Percentiles rank a stretch among this genome's conserved stretches.
These are phyloP conservation scores for Dryococelus australis DNA, from an alignment of 2,888 invertebrate species.

Conservation along the genomic window DNA sequence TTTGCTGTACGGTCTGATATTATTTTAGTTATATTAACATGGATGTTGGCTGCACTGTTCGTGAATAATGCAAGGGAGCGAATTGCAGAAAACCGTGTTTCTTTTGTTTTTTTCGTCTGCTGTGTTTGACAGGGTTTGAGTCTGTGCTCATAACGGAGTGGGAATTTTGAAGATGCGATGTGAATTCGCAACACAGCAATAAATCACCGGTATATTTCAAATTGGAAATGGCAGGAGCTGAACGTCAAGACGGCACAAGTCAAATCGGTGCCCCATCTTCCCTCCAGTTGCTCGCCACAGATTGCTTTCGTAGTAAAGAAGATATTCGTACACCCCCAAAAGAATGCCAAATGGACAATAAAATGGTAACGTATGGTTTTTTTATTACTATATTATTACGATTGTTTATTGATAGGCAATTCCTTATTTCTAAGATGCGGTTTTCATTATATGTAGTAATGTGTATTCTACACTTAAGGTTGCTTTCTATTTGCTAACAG, in stretches of 20 bases:
- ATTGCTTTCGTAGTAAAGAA: background rate
- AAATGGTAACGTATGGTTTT: background rate
- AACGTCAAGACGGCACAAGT: background rate
- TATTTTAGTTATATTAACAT: background rate
- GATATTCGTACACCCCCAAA: background rate
- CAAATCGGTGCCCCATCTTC: background rate
- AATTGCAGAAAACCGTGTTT: background rate
- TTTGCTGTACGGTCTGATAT: background rate
- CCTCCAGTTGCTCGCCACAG: background rate
- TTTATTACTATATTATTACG: no score
- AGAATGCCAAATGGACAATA: background rate
- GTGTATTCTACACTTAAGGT: no score
- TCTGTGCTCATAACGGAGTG: background rate
- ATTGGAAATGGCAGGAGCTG: background rate
- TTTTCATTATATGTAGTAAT: no score
- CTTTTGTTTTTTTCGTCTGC: background rate
- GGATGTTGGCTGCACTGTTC: background rate
- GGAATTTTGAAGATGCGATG: slow-evolving; percentile 1
- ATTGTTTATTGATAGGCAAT: no score
- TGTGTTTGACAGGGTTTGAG: background rate
- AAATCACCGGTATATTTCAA: background rate
- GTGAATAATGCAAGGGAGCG: background rate
- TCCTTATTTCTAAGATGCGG: no score
- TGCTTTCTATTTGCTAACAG: no score
- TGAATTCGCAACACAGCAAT: background rate